Evolutionary conservation across 2,888 invertebrate species (phyloP).

Genomic region (Gibbula magus): DNA sequence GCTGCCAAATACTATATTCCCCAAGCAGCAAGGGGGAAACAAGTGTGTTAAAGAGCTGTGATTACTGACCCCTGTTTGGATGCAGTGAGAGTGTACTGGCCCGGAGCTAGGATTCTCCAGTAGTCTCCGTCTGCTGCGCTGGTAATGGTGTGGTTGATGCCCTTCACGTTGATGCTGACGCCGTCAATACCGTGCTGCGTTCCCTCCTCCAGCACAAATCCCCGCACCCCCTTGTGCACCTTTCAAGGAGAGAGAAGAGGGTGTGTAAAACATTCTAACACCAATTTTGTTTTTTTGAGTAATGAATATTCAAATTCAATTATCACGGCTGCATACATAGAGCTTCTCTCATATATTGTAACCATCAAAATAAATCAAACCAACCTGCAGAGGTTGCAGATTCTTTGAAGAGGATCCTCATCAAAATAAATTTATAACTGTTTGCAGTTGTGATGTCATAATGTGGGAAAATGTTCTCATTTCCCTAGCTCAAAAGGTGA

Average conservation of each 20-base stretch:
- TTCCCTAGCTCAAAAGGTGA: too few relatives aligned
- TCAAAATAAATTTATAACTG: too few relatives aligned
- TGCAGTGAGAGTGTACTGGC: constrained; percentile 86
- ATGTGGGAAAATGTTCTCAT: too few relatives aligned
- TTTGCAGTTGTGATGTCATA: too few relatives aligned
- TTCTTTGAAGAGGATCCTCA: too few relatives aligned
- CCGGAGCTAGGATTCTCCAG: constrained; percentile 94
- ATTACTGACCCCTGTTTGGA: constrained; percentile 62
- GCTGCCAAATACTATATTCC: too few relatives aligned
- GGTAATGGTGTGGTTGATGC: constrained; percentile 86
- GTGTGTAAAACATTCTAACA: neutral
- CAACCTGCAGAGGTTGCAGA: too few relatives aligned
- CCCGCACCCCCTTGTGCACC: constrained; percentile 90
- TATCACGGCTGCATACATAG: neutral
- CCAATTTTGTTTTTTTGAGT: neutral
- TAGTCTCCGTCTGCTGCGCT: constrained; percentile 90
- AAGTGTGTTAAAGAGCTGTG: neutral
- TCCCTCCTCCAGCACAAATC: constrained; percentile 85
- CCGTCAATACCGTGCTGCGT: constrained; percentile 81
- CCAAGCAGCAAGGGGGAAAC: neutral
- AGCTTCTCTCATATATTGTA: too few relatives aligned
- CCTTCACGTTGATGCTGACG: constrained; percentile 85
- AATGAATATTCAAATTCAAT: neutral
- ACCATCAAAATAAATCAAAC: too few relatives aligned
- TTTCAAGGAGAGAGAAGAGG: constrained; percentile 72